A percentile compares a stretch with the other conserved stretches of the same genome.
Evolutionary conservation across 2,888 invertebrate species (phyloP).

Genomic region (Leptopterna dolabrata): DNA sequence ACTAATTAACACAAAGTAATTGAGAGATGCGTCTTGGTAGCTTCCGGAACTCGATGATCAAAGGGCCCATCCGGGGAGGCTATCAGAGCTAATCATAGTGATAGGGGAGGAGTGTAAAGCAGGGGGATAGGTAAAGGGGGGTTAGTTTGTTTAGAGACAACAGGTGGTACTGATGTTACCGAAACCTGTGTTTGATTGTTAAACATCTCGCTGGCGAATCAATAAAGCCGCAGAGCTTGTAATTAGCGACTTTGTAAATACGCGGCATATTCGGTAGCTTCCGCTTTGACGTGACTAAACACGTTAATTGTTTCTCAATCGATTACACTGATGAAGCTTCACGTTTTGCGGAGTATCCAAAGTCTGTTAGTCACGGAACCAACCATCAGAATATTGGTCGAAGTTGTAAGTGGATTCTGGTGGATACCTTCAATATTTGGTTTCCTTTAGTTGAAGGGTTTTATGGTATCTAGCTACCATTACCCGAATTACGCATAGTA

Average conservation of each 20-base stretch:
- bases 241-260: slow-evolving; percentile 49
- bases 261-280: background rate
- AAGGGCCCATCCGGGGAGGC: slow-evolving; percentile 27
- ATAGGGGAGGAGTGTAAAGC: background rate
- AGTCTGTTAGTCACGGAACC: too few relatives aligned
- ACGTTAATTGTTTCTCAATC: slow-evolving; percentile 1
- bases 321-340: background rate
- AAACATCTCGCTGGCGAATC: slow-evolving; percentile 36
- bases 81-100: slow-evolving; percentile 41
- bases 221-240: slow-evolving; percentile 39
- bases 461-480: too few relatives aligned
- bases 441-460: too few relatives aligned
- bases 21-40: background rate
- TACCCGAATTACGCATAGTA: too few relatives aligned
- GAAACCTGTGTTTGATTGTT: slow-evolving; percentile 50
- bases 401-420: too few relatives aligned
- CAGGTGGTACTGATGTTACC: slow-evolving; percentile 49
- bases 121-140: slow-evolving; percentile 1
- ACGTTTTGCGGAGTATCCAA: background rate
- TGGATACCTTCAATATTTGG: too few relatives aligned
- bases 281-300: slow-evolving; percentile 18
- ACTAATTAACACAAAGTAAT: slow-evolving; percentile 50
- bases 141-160: slow-evolving; percentile 51
- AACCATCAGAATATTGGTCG: too few relatives aligned
- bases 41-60: slow-evolving; percentile 23